Base-by-base conservation (phyloP, 2,888 invertebrate species). In the Pimpla rufipes region DNA sequence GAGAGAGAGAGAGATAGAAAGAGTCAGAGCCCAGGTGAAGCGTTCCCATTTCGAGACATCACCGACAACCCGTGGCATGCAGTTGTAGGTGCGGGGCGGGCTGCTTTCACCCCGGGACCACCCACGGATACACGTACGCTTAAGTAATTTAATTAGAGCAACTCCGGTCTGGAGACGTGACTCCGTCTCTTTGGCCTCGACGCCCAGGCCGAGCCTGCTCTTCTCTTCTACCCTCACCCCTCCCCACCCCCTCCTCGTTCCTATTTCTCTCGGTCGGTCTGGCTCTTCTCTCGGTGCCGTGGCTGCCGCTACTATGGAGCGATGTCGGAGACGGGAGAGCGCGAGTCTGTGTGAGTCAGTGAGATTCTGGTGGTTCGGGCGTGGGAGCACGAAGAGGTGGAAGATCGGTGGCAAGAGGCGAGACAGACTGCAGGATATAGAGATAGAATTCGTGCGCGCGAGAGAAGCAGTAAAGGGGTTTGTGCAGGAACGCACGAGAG, bases 81-180 rank as follows among this genome's bases (percentile, higher is more conserved):
- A 84, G 68, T 74, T 37, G 71, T 76, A 71, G 57, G 70, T 62
- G 75, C 37, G 35, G 67, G 68, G 68, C 45, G 73, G 66, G 68
- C 23, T 55, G n/a, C 50, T 81, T 59, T 73, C 70, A 64, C 59
- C 62, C 70, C 35, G 67, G 66, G 89, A 89, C 90, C 90, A 89
- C 88, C 89, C 89, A 88, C 86, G 88, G 91, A 92, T 92, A 93
- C 92, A 93, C 93, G 93, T 92, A 91, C 93, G 92, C 92, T 92
- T 93, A 92, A 92, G 93, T 93, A 93, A 93, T 93, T 93, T 92
- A 93, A 93, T 93, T 93, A 93, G 93, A 92, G 91, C 92, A 91
- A 92, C 92, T 92, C 91, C 89, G 90, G 91, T 88, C 90, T 91
- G 88, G 88, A 91, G 91, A 93, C 93, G 93, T 93, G 93, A 92